Evolutionary conservation across 2,797 vertebrate genomes (phyloP).

Genomic region (Phataginus tetradactyla): DNA sequence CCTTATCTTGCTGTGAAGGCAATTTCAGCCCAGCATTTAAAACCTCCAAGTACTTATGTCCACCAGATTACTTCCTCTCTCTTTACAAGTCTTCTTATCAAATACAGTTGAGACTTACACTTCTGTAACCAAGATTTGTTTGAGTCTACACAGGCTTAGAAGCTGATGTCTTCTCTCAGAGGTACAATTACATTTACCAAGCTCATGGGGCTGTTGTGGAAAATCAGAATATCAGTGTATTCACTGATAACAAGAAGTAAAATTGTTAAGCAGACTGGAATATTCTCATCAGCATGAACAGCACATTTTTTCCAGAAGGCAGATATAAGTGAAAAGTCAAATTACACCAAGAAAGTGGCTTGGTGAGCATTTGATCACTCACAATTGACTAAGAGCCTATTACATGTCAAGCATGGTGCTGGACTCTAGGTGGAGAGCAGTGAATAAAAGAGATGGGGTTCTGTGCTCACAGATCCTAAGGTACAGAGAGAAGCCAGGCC

Average conservation of each 20-base stretch:
- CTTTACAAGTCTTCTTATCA: constrained; percentile 46
- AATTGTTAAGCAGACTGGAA: not conserved
- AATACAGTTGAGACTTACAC: not conserved
- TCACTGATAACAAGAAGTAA: constrained; percentile 38
- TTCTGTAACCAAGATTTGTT: constrained; percentile 6
- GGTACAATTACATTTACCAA: constrained; percentile 26
- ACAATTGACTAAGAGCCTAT: not conserved
- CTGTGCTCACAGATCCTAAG: not conserved
- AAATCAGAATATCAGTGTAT: constrained; percentile 32
- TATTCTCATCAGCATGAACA: not conserved
- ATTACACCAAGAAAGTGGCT: not conserved
- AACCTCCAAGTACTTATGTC: constrained; percentile 14
- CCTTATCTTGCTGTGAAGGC: not conserved
- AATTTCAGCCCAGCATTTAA: not conserved
- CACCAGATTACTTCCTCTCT: not conserved
- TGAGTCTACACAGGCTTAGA: not conserved
- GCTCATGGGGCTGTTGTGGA: not conserved
- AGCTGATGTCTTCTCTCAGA: constrained; percentile 6
- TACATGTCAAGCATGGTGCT: not conserved
- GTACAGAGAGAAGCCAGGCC: not conserved
- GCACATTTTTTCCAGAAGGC: constrained; percentile 1
- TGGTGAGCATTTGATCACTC: not conserved
- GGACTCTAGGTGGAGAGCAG: not conserved
- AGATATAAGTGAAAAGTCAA: constrained; percentile 32
- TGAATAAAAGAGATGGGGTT: not conserved